Evolutionary conservation across 2,888 invertebrate species (phyloP).

Genomic region (Thecocarcelia acutangulata): DNA sequence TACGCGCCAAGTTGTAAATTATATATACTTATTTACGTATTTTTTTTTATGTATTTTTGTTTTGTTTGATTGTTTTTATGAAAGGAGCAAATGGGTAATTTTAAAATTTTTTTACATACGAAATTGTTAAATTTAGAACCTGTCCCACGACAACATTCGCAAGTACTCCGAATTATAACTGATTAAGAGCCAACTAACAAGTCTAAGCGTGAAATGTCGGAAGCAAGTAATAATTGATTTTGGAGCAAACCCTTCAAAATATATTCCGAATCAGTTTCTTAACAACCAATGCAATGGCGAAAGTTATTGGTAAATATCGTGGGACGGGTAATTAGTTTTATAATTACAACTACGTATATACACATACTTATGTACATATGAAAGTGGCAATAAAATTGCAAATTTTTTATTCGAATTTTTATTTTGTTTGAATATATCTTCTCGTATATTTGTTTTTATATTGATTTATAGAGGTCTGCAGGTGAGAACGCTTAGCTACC

Average conservation of each 20-base stretch:
- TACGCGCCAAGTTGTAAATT: constrained; percentile 88
- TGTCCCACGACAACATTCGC: too few species aligned
- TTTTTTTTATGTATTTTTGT: neutral
- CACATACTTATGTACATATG: neutral
- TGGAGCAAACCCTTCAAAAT: too few species aligned
- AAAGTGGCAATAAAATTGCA: constrained; percentile 13
- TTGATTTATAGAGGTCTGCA: neutral
- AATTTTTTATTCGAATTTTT: neutral
- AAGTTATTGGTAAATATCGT: too few species aligned
- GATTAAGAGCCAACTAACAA: too few species aligned
- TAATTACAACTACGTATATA: too few species aligned
- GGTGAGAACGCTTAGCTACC: too few species aligned
- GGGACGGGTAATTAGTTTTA: too few species aligned
- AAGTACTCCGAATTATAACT: too few species aligned
- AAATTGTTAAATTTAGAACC: constrained; percentile 21
- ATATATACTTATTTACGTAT: neutral
- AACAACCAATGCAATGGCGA: too few species aligned
- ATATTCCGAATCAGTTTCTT: too few species aligned
- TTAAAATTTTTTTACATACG: constrained; percentile 13
- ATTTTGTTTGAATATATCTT: neutral
- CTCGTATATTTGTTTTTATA: neutral
- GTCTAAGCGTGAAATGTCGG: too few species aligned
- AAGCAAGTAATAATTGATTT: too few species aligned
- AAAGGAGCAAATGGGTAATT: constrained; percentile 15
- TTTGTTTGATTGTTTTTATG: constrained; percentile 1